Evolutionary conservation across 2,113 vertebrate species (phyloP).

Genomic region (Poeciliopsis retropinna): DNA sequence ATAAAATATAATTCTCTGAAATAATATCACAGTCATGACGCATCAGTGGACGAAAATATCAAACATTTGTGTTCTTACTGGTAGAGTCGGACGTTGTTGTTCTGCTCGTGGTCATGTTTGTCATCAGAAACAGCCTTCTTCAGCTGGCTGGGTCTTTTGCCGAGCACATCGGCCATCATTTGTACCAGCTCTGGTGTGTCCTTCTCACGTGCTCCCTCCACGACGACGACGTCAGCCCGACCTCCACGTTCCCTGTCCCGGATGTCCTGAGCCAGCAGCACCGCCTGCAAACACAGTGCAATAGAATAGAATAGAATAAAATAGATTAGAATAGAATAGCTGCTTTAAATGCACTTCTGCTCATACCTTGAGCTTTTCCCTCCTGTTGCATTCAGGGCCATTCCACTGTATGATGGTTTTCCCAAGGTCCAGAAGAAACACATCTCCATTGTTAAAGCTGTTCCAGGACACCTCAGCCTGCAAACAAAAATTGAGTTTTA

Average conservation of each 20-base stretch:
- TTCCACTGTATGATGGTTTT: constrained; percentile 93
- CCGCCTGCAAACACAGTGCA: constrained; percentile 72
- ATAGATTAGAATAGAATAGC: background rate
- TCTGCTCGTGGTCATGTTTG: constrained; percentile 73
- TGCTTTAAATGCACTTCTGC: background rate
- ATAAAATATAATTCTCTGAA: background rate
- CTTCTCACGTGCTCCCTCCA: constrained; percentile 83
- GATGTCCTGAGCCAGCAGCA: constrained; percentile 87
- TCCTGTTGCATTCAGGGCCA: constrained; percentile 86
- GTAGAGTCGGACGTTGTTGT: constrained; percentile 83
- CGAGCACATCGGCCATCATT: constrained; percentile 84
- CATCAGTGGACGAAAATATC: background rate
- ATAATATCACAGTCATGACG: background rate
- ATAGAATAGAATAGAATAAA: background rate
- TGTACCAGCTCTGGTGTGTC: constrained; percentile 84
- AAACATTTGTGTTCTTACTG: constrained; percentile 69
- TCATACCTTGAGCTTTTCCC: constrained; percentile 86
- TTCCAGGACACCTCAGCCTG: constrained; percentile 89
- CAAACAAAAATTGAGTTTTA: constrained; percentile 1
- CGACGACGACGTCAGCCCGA: constrained; percentile 84
- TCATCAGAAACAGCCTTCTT: constrained; percentile 75
- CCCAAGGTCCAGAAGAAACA: constrained; percentile 89
- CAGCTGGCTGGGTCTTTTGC: constrained; percentile 76
- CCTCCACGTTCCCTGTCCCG: constrained; percentile 88
- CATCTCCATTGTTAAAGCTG: constrained; percentile 90